Evolutionary conservation across 2,888 invertebrate genomes (phyloP).

Genomic region (Drosophila nr. medialis): DNA sequence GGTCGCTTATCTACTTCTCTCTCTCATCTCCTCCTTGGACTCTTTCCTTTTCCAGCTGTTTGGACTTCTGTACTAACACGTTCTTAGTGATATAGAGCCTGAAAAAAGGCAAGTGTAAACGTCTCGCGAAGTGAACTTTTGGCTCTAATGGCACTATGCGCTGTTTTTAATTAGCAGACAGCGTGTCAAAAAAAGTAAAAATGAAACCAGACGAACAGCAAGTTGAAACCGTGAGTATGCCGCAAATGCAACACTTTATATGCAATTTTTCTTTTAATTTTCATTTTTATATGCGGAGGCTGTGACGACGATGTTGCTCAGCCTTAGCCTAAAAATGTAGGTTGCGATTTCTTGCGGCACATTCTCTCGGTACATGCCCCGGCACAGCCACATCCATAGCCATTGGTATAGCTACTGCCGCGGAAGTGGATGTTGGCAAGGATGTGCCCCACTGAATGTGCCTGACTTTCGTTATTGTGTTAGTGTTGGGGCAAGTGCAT

Average conservation of each 20-base stretch:
- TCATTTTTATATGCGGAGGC: slow-evolving; percentile 70
- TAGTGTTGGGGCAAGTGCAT: slow-evolving; percentile 50
- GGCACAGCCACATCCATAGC: not conserved
- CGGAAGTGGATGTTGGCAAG: slow-evolving; percentile 39
- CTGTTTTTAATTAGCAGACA: slow-evolving; percentile 74
- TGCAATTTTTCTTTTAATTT: slow-evolving; percentile 76
- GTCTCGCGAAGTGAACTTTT: slow-evolving; percentile 66
- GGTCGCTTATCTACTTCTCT: slow-evolving; percentile 7
- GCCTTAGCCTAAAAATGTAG: slow-evolving; percentile 60
- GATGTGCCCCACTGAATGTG: slow-evolving; percentile 38
- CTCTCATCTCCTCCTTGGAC: not conserved
- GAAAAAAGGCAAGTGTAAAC: slow-evolving; percentile 20
- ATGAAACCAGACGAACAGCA: slow-evolving; percentile 22
- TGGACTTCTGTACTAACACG: not conserved
- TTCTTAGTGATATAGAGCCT: not conserved
- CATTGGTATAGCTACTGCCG: slow-evolving; percentile 1
- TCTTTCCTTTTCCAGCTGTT: not conserved
- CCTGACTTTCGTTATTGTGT: slow-evolving; percentile 37
- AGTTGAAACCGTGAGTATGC: slow-evolving; percentile 42
- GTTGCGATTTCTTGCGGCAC: slow-evolving; percentile 69
- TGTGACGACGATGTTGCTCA: slow-evolving; percentile 39
- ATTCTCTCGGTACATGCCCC: slow-evolving; percentile 31
- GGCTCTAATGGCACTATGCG: slow-evolving; percentile 74
- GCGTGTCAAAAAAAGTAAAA: slow-evolving; percentile 40
- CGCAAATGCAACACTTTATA: slow-evolving; percentile 78